Evolutionary conservation across 37 sponge, comb jelly and placozoan genomes (phyloP), one percentile per base, ranked within the genome.

Genomic region (Axinella damicornis): DNA sequence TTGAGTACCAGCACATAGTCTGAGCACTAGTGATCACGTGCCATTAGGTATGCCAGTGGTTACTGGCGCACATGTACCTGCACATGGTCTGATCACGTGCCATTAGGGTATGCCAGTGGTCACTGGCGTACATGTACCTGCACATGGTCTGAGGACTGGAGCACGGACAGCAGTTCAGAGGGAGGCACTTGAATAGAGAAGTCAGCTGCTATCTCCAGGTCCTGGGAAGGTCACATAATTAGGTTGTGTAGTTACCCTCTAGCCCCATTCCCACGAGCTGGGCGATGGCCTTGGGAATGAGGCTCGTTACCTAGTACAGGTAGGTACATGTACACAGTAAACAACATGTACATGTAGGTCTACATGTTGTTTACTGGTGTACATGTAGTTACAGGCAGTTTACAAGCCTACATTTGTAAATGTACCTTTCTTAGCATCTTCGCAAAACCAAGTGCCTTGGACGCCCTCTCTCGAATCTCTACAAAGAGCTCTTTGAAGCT

Each of bases 151-250:
- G 90, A 85, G 19, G 84, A 72, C 24, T 82, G 64, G 40, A 95
- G 67, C n/a, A 24, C 53, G 9, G 73, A 25, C 32, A 95, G 53
- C 28, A 95, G 76, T 31, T 86, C 76, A 57, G 75, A 19, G 14
- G 32, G 37, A 20, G 17, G 21, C 18, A 56, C 52, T n/a, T 24
- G 39, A 31, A 86, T 33, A 2, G 35, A 17, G 53, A 95, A 88
- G 39, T 92, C 93, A 37, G 91, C 91, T 34, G 96, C 96, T 25
- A 95, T 84, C 77, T 95, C 96, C 54, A 95, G 57, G 46, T 95
- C 96, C 91, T 92, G 65, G 12, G 27, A 11, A 40, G 22, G 54
- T 21, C 16, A 28, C 46, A 22, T 5, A 62, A 19, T 57, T 57
- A 57, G 18, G 19, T 19, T 24, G 28, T 46, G 9, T 46, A 24